These are phyloP conservation scores for Atrichornis clamosus DNA, from an alignment of 2,113 vertebrate species.

Conservation along the genomic window DNA sequence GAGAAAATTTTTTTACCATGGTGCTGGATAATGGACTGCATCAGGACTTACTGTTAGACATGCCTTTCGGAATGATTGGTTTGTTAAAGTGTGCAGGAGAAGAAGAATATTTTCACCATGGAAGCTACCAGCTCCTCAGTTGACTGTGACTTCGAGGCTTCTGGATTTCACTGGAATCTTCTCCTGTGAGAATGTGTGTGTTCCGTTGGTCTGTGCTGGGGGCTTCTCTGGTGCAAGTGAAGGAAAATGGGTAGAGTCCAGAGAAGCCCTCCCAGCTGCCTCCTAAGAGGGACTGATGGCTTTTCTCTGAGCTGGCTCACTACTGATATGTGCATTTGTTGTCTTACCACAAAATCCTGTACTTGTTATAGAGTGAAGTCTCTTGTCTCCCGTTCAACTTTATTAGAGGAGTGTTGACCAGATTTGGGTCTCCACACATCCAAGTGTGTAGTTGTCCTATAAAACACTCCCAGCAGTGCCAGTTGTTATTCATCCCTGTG, in stretches of 20 bases:
- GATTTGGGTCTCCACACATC: not conserved
- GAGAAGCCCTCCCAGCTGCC: not conserved
- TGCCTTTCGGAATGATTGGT: not conserved
- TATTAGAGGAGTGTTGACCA: not conserved
- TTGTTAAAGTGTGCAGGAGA: not conserved
- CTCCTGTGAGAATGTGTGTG: not conserved
- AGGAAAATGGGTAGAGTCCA: not conserved
- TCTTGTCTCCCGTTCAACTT: not conserved
- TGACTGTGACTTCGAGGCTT: not conserved
- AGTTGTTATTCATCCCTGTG: not conserved
- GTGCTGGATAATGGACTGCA: not conserved
- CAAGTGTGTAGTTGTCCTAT: not conserved
- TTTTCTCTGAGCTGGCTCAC: not conserved
- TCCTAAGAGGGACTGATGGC: not conserved
- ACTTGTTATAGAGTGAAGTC: not conserved
- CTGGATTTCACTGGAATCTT: not conserved
- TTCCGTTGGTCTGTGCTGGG: not conserved
- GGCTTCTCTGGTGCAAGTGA: not conserved
- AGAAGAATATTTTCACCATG: not conserved
- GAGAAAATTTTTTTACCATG: not conserved
- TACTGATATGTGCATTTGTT: not conserved
- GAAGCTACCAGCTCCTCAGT: not conserved
- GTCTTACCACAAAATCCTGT: not conserved
- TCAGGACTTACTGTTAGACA: not conserved
- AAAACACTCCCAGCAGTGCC: not conserved